A percentile compares a stretch with the other conserved stretches of the same genome.
These are phyloP conservation scores for Clarias batrachus DNA, from an alignment of 2,113 vertebrate genomes.

Conservation along the genomic window DNA sequence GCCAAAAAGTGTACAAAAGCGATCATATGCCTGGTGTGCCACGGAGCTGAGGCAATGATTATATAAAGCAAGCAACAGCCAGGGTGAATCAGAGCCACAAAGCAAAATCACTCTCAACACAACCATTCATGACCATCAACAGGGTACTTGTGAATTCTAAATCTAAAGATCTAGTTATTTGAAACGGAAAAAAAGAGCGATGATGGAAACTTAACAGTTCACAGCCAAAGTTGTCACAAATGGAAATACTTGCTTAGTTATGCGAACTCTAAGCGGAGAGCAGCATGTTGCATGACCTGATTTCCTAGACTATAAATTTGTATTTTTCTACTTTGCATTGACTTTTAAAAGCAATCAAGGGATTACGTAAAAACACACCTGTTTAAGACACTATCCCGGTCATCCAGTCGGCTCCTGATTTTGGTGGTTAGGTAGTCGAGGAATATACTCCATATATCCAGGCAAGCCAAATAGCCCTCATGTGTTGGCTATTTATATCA, in stretches of 20 bases:
- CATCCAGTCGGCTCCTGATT: conserved; percentile 91
- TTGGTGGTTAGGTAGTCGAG: conserved; percentile 96
- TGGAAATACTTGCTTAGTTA: background rate
- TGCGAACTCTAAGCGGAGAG: background rate
- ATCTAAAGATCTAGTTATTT: background rate
- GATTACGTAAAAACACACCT: conserved; percentile 68
- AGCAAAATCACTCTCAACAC: background rate
- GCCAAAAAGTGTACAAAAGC: background rate
- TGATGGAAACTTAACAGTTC: background rate
- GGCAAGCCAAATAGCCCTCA: conserved; percentile 97
- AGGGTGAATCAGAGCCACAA: background rate
- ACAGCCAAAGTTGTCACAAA: background rate
- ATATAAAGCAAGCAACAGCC: background rate
- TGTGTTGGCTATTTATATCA: conserved; percentile 83
- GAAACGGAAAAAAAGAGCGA: background rate
- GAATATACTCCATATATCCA: conserved; percentile 97
- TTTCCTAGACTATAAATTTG: background rate
- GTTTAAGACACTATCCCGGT: conserved; percentile 91
- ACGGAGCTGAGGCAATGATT: background rate
- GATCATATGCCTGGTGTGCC: background rate
- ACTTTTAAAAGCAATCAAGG: background rate
- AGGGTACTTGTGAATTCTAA: background rate
- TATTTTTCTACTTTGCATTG: background rate
- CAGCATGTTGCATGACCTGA: background rate
- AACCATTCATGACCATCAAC: background rate